Conservation (phyloP, 1,140 invertebrate species). For the Nomia melanderi region DNA sequence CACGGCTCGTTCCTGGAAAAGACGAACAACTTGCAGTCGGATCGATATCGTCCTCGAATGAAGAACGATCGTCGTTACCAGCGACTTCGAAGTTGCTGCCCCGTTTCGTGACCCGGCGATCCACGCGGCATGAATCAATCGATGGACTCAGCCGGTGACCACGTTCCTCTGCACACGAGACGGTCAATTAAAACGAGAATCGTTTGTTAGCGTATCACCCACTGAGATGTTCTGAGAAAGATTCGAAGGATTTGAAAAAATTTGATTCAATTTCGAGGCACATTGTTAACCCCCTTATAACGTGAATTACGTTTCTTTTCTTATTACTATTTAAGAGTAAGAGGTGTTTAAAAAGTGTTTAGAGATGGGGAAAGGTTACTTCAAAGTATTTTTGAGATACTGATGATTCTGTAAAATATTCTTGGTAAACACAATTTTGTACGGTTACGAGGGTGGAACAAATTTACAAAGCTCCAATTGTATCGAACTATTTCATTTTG, state of each 20-base stretch:
- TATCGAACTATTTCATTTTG: neutral
- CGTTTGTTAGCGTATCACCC: constrained; percentile 8
- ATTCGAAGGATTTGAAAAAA: neutral
- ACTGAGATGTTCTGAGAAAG: neutral
- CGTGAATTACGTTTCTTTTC: too few species aligned
- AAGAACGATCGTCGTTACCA: constrained; percentile 52
- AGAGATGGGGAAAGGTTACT: too few species aligned
- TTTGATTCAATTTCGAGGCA: too few species aligned
- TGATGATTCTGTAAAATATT: too few species aligned
- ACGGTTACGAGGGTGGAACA: too few species aligned
- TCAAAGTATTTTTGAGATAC: too few species aligned
- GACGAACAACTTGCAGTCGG: constrained; percentile 21
- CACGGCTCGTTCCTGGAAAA: constrained; percentile 41
- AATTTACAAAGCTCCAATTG: too few species aligned
- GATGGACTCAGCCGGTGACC: neutral
- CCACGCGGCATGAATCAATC: constrained; percentile 21
- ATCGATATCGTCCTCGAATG: constrained; percentile 55
- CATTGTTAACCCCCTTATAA: too few species aligned
- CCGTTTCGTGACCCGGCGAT: neutral
- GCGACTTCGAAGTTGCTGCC: neutral
- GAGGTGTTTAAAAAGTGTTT: too few species aligned
- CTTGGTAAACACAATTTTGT: too few species aligned
- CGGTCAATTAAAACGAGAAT: constrained; percentile 23
- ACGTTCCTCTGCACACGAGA: constrained; percentile 9
- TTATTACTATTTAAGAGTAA: too few species aligned